Evolutionary conservation across 2,888 invertebrate species (phyloP).

Genomic region (Heliconius ismenius): DNA sequence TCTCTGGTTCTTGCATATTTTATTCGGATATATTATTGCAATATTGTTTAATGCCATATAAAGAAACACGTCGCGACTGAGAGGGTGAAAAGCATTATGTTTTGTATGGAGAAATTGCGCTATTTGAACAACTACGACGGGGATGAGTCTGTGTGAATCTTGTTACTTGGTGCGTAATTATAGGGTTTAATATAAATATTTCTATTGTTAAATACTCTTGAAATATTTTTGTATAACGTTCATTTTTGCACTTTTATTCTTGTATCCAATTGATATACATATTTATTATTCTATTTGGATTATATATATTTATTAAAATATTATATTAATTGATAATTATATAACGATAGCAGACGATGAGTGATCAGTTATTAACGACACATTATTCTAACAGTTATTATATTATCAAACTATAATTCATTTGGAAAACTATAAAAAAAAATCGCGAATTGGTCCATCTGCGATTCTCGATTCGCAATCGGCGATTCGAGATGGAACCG

Average conservation of each 20-base stretch:
- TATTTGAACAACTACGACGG: conserved; percentile 19
- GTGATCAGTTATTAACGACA: background rate
- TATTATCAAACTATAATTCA: background rate
- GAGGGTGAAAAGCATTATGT: conserved; percentile 20
- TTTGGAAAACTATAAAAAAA: background rate
- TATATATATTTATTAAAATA: background rate
- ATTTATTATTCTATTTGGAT: background rate
- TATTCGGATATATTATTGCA: conserved; percentile 29
- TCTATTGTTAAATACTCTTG: background rate
- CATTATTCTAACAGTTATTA: background rate
- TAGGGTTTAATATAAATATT: conserved; percentile 7
- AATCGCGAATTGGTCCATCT: conserved; percentile 22
- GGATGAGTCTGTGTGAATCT: conserved; percentile 20
- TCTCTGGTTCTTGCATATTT: conserved; percentile 43
- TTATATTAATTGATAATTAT: background rate
- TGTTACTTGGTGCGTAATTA: conserved; percentile 9
- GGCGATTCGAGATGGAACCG: conserved; percentile 45
- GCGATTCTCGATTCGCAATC: conserved; percentile 22
- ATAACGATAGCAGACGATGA: background rate
- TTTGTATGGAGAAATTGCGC: conserved; percentile 26
- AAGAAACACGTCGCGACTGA: conserved; percentile 25
- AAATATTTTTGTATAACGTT: background rate
- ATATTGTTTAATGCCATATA: conserved; percentile 27
- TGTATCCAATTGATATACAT: background rate
- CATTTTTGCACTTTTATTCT: background rate